Evolutionary conservation across 2,113 vertebrate genomes (phyloP).

Genomic region (Siphamia tubifer): DNA sequence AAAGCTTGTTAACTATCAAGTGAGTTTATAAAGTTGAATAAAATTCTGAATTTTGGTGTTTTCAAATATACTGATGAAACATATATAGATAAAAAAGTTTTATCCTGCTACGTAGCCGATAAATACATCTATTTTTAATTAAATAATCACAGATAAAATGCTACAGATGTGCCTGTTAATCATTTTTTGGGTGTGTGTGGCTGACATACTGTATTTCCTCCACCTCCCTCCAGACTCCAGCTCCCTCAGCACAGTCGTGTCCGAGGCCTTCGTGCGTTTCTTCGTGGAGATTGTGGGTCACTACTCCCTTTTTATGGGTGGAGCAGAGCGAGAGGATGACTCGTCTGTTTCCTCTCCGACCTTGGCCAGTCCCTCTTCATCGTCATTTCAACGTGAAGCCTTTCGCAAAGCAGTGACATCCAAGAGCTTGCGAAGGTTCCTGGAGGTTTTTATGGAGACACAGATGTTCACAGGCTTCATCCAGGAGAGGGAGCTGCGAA

Average conservation of each 20-base stretch:
- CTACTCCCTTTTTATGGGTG: slow-evolving; percentile 88
- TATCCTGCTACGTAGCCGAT: too few species aligned
- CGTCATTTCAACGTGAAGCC: slow-evolving; percentile 82
- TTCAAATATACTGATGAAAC: too few species aligned
- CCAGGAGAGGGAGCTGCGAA: slow-evolving; percentile 90
- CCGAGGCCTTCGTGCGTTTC: slow-evolving; percentile 96
- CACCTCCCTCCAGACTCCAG: slow-evolving; percentile 65
- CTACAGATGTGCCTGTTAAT: too few species aligned
- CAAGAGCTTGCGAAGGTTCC: slow-evolving; percentile 90
- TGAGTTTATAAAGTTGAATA: too few species aligned
- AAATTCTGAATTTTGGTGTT: too few species aligned
- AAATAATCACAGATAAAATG: too few species aligned
- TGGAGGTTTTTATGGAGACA: slow-evolving; percentile 97
- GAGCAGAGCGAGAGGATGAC: slow-evolving; percentile 86
- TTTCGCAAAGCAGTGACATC: slow-evolving; percentile 94
- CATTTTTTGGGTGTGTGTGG: background rate
- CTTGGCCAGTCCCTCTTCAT: slow-evolving; percentile 45
- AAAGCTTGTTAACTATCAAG: too few species aligned
- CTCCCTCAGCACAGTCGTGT: slow-evolving; percentile 88
- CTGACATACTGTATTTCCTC: background rate
- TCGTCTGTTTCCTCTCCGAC: slow-evolving; percentile 68
- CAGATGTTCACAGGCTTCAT: slow-evolving; percentile 94
- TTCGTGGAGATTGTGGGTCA: slow-evolving; percentile 88
- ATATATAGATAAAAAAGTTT: too few species aligned
- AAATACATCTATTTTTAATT: too few species aligned